A percentile compares a stretch with the other conserved stretches of the same genome.
These are phyloP conservation scores for Drosophila paranaensis DNA, from an alignment of 2,888 invertebrate species.

Conservation along the genomic window DNA sequence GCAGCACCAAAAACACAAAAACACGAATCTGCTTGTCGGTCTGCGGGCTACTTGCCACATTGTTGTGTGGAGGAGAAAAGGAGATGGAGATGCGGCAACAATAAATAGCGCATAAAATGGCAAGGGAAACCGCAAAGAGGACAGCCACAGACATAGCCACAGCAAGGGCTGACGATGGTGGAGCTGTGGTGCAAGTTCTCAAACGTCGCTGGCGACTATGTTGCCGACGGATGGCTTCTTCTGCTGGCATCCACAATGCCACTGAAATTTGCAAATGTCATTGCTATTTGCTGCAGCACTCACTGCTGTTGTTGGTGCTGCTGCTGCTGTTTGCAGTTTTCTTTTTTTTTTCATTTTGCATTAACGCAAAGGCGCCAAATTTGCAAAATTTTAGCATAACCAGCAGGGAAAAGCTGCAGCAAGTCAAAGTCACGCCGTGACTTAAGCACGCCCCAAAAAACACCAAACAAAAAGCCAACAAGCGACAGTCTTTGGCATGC, in stretches of 20 bases:
- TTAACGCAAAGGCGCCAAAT: constrained; percentile 53
- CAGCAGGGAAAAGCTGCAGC: constrained; percentile 29
- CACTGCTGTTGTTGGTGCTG: constrained; percentile 8
- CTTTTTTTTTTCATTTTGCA: constrained; percentile 25
- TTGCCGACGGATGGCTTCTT: constrained; percentile 32
- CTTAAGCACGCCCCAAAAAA: constrained; percentile 42
- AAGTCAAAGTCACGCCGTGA: constrained; percentile 27
- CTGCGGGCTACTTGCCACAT: constrained; percentile 47
- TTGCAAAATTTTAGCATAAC: constrained; percentile 52
- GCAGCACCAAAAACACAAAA: constrained; percentile 39
- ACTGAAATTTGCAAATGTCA: constrained; percentile 60
- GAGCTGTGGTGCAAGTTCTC: constrained; percentile 13
- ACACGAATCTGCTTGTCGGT: constrained; percentile 45
- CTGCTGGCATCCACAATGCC: constrained; percentile 39
- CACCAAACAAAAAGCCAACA: not conserved
- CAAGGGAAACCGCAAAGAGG: constrained; percentile 51
- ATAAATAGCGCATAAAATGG: constrained; percentile 66
- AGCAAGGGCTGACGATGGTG: constrained; percentile 16
- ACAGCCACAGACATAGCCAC: constrained; percentile 22
- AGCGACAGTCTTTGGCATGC: not conserved
- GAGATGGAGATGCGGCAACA: constrained; percentile 41
- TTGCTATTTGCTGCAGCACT: constrained; percentile 20
- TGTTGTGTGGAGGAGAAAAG: constrained; percentile 45
- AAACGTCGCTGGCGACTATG: constrained; percentile 53
- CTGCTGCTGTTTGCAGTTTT: not conserved